A percentile compares a stretch with the other conserved stretches of the same genome.
These are phyloP conservation scores for Xiphophorus birchmanni DNA, from an alignment of 2,797 vertebrate genomes.

Conservation along the genomic window DNA sequence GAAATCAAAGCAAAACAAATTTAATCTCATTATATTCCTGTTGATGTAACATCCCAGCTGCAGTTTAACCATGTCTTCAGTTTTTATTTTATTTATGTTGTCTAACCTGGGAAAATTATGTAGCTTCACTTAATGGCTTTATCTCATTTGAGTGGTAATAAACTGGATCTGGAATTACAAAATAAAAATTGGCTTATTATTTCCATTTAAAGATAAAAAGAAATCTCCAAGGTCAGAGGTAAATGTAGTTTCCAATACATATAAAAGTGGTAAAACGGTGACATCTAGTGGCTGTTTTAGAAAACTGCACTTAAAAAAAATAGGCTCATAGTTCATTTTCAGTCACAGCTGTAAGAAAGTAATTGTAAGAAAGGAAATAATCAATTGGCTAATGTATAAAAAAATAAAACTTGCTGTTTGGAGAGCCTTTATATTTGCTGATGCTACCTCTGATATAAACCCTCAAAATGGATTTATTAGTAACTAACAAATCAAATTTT, in stretches of 20 bases:
- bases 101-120: background rate
- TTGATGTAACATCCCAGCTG: background rate
- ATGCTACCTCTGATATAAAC: background rate
- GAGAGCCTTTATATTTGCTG: background rate
- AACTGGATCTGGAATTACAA: background rate
- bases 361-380: background rate
- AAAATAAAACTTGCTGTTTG: background rate
- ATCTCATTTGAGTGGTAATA: background rate
- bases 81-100: background rate
- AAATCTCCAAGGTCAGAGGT: background rate
- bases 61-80: background rate
- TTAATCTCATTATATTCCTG: background rate
- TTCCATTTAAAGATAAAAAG: background rate
- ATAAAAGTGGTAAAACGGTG: background rate
- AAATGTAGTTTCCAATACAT: background rate
- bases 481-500: background rate
- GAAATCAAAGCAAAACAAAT: background rate
- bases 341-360: background rate
- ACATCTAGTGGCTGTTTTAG: constrained; percentile 31
- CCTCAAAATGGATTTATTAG: background rate
- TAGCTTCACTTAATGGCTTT: background rate
- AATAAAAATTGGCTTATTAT: background rate
- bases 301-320: background rate
- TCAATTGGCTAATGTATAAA: background rate
- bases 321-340: background rate